Base-by-base conservation (phyloP, 2,797 vertebrate genomes). In the Enoplosus armatus region DNA sequence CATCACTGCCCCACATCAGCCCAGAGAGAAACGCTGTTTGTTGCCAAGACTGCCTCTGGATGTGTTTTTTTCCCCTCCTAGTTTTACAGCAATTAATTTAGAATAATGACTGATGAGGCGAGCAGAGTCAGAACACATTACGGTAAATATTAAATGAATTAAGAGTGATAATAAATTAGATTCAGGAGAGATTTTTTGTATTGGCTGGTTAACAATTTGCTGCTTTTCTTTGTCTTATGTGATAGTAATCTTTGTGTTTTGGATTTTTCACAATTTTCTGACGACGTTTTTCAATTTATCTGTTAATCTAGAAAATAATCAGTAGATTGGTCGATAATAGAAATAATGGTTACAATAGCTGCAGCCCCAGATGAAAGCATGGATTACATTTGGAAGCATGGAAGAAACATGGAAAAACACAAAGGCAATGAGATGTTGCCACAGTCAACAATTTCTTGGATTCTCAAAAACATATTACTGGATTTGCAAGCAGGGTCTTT, bases 1-100 rank as follows among this genome's bases (percentile, higher is more conserved):
- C 83, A 94, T 95, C 93, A 93, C 85, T 87, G 85, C 84, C 84
- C 79, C 83, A 75, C 85, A 81, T 81, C 77, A 71, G 77, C 83
- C 85, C 53, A 47, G 63, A 68, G 85, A 90, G 81, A 79, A 81
- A 73, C 43, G 2, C 53, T 56, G 79, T 77, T 72, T 84, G 69
- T 66, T 83, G 84, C 79, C 72, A 82, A 80, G 68, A 72, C 79
- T 75, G 75, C 80, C 73, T 86, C 75, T 60, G 56, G 72, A 72
- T 72, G 10, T 67, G 27, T 16, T 79, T 63, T 74, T 45, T 64
- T 41, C 29, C 11, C 56, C 62, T 59, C 4, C 64, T 62, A 20
- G 62, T 84, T 85, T 80, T 70, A 14, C 45, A 51, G 60, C 75
- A 77, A 80, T 90, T 85, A 82, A 81, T 90, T 84, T 51, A 70